Conservation (phyloP, 2,888 invertebrate species). For the Malthinus seriepunctatus region DNA sequence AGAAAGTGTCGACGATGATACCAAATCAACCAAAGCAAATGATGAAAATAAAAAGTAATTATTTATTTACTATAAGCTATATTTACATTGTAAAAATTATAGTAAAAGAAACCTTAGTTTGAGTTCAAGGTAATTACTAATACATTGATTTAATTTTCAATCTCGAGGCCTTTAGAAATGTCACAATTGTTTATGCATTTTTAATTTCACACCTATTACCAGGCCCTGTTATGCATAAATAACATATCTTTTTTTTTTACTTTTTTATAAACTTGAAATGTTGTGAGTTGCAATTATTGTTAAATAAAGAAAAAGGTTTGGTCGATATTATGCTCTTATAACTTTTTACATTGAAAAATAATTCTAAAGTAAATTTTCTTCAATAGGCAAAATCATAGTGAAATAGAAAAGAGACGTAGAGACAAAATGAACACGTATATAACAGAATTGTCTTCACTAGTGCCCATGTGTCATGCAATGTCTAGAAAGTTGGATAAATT, state of each 20-base stretch:
- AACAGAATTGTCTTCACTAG: constrained; percentile 83
- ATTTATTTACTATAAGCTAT: neutral
- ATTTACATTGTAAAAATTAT: constrained; percentile 31
- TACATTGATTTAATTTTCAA: constrained; percentile 37
- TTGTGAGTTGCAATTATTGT: neutral
- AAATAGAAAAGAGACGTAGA: constrained; percentile 91
- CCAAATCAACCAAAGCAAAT: constrained; percentile 67
- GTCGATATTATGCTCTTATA: too few species aligned
- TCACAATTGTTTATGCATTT: constrained; percentile 34
- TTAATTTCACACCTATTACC: constrained; percentile 34
- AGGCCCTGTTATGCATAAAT: neutral
- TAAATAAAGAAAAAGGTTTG: too few species aligned
- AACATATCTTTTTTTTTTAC: neutral
- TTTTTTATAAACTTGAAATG: neutral
- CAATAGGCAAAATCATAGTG: constrained; percentile 92
- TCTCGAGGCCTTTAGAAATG: constrained; percentile 39
- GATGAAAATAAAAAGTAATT: constrained; percentile 69
- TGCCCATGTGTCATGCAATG: constrained; percentile 94
- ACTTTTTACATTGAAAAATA: neutral
- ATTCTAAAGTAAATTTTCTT: constrained; percentile 2
- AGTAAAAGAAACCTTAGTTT: constrained; percentile 34
- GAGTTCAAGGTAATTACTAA: constrained; percentile 46
- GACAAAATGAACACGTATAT: constrained; percentile 98
- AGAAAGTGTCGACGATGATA: constrained; percentile 71
- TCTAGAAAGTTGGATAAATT: constrained; percentile 91